A percentile compares a stretch with the other conserved stretches of the same genome.
phyloP scores from a whole-genome alignment of 2,113 vertebrate species.

The Myodes glareolus region DNA sequence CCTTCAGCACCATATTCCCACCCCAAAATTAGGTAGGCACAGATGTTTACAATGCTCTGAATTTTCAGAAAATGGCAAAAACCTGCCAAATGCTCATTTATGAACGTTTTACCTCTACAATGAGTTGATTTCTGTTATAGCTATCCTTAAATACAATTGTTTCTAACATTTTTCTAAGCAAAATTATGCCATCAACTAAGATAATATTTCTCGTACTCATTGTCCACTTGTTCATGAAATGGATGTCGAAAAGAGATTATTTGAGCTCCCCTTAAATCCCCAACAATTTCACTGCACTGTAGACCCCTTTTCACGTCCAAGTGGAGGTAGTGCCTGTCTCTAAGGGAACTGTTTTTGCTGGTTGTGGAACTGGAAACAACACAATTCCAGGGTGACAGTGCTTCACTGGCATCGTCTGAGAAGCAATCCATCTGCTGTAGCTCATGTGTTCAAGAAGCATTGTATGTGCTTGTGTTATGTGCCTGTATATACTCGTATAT shows the following conservation, averaged over 20 bases:
- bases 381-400: neutral
- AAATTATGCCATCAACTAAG: slow-evolving; percentile 40
- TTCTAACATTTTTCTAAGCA: slow-evolving; percentile 57
- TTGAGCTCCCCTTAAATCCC: slow-evolving; percentile 50
- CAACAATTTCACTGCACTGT: neutral
- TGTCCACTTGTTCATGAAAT: slow-evolving; percentile 57
- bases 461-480: neutral
- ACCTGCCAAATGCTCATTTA: neutral
- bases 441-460: neutral
- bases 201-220: slow-evolving; percentile 50
- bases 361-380: neutral
- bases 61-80: slow-evolving; percentile 51
- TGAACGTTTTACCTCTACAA: slow-evolving; percentile 4
- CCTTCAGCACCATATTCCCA: neutral
- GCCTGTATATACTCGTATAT: neutral
- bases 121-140: slow-evolving; percentile 36
- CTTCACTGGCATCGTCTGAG: neutral
- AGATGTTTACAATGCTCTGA: neutral
- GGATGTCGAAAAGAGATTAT: slow-evolving; percentile 57
- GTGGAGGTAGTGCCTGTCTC: neutral
- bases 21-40: neutral
- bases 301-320: neutral
- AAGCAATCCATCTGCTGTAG: neutral
- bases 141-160: slow-evolving; percentile 46
- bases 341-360: neutral